These are phyloP conservation scores for Leptinotarsa texana DNA, from an alignment of 1,140 invertebrate species.

Conservation along the genomic window DNA sequence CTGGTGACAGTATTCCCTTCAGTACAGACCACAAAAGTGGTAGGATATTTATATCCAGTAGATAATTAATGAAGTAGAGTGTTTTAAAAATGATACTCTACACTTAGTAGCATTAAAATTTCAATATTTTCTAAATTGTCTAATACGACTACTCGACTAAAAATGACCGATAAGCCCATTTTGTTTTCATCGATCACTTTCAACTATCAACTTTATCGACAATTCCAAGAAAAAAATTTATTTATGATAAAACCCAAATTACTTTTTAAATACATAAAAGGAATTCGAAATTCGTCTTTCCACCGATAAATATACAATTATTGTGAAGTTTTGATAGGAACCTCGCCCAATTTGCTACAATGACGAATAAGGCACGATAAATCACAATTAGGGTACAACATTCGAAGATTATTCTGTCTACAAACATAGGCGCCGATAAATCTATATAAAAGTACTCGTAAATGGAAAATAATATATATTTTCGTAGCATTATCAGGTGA, in stretches of 20 bases:
- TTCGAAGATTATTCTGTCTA: not conserved
- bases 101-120: no score
- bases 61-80: no score
- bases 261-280: slow-evolving; percentile 16
- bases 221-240: not conserved
- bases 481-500: no score
- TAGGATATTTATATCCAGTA: no score
- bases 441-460: no score
- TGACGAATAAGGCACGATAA: not conserved
- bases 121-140: no score
- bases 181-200: not conserved
- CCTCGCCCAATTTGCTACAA: not conserved
- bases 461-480: no score
- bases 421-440: not conserved
- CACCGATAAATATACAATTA: not conserved
- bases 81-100: no score
- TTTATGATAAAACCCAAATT: not conserved
- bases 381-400: not conserved
- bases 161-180: no score
- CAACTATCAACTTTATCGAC: slow-evolving; percentile 1
- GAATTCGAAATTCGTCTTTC: slow-evolving; percentile 4
- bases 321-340: not conserved
- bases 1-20: no score
- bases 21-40: no score
- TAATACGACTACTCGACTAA: no score